Conservation (phyloP, 2,113 vertebrate species). For the Phylloscopus trochiloides region DNA sequence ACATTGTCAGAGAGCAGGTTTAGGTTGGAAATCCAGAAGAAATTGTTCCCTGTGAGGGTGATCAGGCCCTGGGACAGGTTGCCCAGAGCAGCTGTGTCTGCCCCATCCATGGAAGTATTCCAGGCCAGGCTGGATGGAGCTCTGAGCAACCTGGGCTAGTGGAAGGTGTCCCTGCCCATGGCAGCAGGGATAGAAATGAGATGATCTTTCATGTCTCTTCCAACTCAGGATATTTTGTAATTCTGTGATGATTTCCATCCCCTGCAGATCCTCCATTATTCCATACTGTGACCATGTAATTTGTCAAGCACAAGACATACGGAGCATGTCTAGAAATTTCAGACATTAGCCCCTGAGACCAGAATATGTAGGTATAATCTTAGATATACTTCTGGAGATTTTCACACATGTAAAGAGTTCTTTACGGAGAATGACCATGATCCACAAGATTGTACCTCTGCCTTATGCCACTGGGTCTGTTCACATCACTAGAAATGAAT, state of each 20-base stretch:
- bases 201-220: not conserved
- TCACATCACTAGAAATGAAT: not conserved
- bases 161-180: not conserved
- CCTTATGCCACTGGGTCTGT: not conserved
- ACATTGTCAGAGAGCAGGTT: fast-evolving
- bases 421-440: not conserved
- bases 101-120: fast-evolving
- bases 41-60: not conserved
- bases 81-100: fast-evolving
- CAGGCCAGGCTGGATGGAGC: not conserved
- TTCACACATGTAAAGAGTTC: not conserved
- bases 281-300: not conserved
- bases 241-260: not conserved
- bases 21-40: fast-evolving
- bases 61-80: fast-evolving
- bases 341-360: not conserved
- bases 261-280: not conserved
- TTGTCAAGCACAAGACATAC: not conserved
- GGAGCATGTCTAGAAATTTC: not conserved
- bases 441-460: not conserved
- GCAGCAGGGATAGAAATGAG: too few species aligned
- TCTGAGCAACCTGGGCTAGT: fast-evolving
- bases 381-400: not conserved
- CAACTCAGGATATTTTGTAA: not conserved
- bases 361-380: not conserved